Percentiles rank a stretch among this genome's conserved stretches.
Conservation (phyloP, 2,797 vertebrate species). For the Periparus ater region DNA sequence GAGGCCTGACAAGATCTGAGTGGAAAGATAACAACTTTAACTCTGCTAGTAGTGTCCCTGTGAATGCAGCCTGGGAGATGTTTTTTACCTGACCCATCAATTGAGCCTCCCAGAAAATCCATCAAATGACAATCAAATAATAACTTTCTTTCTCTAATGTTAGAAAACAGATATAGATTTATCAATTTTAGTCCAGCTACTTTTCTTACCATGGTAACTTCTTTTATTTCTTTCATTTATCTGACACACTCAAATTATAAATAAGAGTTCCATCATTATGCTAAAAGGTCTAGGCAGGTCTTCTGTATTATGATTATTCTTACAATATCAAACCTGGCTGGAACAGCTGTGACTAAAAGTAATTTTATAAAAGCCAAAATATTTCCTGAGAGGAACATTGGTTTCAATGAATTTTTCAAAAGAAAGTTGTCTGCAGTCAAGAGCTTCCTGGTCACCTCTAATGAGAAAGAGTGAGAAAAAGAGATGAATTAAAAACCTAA, state of each 20-base stretch:
- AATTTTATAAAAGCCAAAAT: neutral
- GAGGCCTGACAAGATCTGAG: neutral
- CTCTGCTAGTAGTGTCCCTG: neutral
- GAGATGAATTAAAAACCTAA: neutral
- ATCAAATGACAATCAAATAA: neutral
- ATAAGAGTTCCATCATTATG: neutral
- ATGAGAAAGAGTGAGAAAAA: neutral
- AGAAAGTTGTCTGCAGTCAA: neutral
- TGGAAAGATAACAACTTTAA: neutral
- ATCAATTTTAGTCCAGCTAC: neutral
- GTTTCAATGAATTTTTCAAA: slow-evolving; percentile 5
- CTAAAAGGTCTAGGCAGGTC: neutral
- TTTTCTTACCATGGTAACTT: neutral
- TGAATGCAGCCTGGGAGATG: neutral
- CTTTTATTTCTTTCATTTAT: neutral
- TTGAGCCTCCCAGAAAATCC: accelerated
- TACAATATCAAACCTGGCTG: neutral
- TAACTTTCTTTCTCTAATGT: neutral
- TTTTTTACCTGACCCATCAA: neutral
- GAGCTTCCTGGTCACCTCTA: neutral
- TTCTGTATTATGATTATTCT: neutral
- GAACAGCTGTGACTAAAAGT: neutral
- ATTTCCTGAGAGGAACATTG: neutral
- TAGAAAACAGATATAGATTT: neutral
- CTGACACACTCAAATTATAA: neutral